Evolutionary conservation across 1,140 invertebrate genomes (phyloP).

Genomic region (Drosophila lacteicornis): DNA sequence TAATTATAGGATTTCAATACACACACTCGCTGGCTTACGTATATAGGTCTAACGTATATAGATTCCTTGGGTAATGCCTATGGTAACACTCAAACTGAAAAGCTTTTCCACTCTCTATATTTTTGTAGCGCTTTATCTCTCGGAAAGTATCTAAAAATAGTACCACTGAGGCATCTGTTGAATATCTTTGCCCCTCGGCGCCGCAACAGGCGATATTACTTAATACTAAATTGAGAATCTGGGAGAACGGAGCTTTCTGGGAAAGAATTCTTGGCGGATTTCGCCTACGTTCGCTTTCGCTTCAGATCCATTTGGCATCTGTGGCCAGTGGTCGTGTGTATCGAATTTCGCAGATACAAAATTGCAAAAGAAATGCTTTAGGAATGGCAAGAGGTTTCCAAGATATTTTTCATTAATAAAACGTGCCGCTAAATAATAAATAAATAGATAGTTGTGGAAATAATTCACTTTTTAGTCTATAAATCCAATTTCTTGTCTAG

Average conservation of each 20-base stretch:
- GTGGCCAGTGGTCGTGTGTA: conserved; percentile 42
- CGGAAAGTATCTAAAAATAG: conserved; percentile 60
- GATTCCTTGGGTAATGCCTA: conserved; percentile 26
- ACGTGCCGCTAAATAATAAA: not conserved
- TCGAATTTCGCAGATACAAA: conserved; percentile 54
- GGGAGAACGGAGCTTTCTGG: conserved; percentile 59
- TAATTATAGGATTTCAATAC: conserved; percentile 51
- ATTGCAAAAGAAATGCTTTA: conserved; percentile 3
- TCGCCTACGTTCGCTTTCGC: conserved; percentile 46
- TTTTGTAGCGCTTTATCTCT: conserved; percentile 14
- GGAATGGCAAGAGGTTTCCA: not conserved
- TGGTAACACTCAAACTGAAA: conserved; percentile 15
- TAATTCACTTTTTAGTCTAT: too few species aligned
- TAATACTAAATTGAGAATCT: conserved; percentile 51
- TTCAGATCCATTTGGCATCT: conserved; percentile 43
- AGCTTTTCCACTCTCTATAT: conserved; percentile 39
- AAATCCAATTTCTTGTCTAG: too few species aligned
- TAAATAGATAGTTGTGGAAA: not conserved
- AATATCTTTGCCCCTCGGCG: conserved; percentile 46
- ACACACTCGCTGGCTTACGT: conserved; percentile 4
- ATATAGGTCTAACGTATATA: conserved; percentile 40
- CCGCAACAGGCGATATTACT: conserved; percentile 55
- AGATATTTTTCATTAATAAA: not conserved
- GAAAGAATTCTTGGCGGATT: conserved; percentile 29
- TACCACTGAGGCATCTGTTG: conserved; percentile 60